These are phyloP conservation scores for Thera obeliscata DNA, from an alignment of 2,888 invertebrate species.

Conservation along the genomic window DNA sequence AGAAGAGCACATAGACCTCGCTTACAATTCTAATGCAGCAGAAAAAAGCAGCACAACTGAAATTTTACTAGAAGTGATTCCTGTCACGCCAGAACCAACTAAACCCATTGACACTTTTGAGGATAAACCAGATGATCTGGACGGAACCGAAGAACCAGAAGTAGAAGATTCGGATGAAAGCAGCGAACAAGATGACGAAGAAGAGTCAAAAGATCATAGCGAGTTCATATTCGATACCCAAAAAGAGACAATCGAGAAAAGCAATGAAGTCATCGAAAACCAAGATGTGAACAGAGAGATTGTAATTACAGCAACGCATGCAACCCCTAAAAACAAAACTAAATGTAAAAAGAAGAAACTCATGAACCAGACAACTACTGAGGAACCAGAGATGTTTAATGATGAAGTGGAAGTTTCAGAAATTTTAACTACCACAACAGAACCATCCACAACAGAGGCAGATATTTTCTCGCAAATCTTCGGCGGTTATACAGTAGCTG, in stretches of 20 bases:
- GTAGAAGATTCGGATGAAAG: conserved; percentile 34
- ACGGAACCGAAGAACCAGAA: conserved; percentile 30
- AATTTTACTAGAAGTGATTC: conserved; percentile 38
- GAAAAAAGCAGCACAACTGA: conserved; percentile 38
- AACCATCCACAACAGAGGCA: conserved; percentile 47
- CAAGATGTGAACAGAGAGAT: conserved; percentile 52
- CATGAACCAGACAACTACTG: conserved; percentile 49
- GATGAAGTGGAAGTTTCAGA: conserved; percentile 34
- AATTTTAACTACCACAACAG: conserved; percentile 48
- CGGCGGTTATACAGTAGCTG: conserved; percentile 35
- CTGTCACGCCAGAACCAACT: conserved; percentile 40
- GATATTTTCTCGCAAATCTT: conserved; percentile 68
- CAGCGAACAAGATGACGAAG: conserved; percentile 43
- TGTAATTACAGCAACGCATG: conserved; percentile 48
- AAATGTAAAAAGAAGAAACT: conserved; percentile 77
- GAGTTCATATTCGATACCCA: conserved; percentile 64
- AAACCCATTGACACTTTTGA: conserved; percentile 49
- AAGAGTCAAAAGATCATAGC: conserved; percentile 56
- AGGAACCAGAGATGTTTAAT: conserved; percentile 29
- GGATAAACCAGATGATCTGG: conserved; percentile 40
- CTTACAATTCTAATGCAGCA: conserved; percentile 40
- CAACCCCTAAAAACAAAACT: conserved; percentile 65
- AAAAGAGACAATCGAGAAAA: conserved; percentile 42
- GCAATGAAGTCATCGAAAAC: conserved; percentile 48
- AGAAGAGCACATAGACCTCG: conserved; percentile 55